Percentiles rank a stretch among this genome's conserved stretches.
Conservation (phyloP, 1,140 invertebrate genomes). For the Tachypleus tridentatus region DNA sequence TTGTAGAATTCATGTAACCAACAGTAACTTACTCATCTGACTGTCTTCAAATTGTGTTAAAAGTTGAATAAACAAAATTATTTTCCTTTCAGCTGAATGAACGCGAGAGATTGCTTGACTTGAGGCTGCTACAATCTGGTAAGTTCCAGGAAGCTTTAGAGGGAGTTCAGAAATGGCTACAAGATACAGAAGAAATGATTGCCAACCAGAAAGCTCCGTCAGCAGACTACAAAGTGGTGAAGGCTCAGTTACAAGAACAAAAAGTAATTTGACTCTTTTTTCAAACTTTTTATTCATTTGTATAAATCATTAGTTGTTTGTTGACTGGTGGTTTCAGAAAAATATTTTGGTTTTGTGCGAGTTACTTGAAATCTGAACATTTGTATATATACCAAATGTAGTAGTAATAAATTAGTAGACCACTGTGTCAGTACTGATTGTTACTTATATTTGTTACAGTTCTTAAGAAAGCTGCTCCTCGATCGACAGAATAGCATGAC, state of each 20-base stretch:
- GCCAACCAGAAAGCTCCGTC: constrained; percentile 92
- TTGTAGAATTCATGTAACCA: too few species aligned
- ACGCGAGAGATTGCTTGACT: constrained; percentile 74
- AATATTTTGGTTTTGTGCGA: too few species aligned
- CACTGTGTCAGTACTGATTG: too few species aligned
- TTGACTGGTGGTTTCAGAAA: too few species aligned
- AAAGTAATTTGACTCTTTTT: constrained; percentile 42
- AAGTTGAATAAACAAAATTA: too few species aligned
- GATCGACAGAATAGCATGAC: constrained; percentile 88
- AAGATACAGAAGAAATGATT: constrained; percentile 88
- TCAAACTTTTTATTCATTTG: too few species aligned
- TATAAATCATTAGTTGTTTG: too few species aligned
- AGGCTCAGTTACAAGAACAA: constrained; percentile 88
- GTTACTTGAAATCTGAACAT: too few species aligned
- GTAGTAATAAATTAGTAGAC: too few species aligned
- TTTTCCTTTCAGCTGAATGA: constrained; percentile 56
- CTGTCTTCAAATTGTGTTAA: too few species aligned
- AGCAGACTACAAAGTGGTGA: constrained; percentile 93
- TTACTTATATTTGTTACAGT: constrained; percentile 39
- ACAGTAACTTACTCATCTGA: too few species aligned
- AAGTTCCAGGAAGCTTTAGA: constrained; percentile 93
- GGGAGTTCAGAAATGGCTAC: constrained; percentile 83
- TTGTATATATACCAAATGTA: too few species aligned
- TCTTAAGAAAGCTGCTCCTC: constrained; percentile 88
- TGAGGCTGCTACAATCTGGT: constrained; percentile 81